These are phyloP conservation scores for Caenorhabditis briggsae DNA, from an alignment of 1,140 invertebrate species.

Conservation along the genomic window DNA sequence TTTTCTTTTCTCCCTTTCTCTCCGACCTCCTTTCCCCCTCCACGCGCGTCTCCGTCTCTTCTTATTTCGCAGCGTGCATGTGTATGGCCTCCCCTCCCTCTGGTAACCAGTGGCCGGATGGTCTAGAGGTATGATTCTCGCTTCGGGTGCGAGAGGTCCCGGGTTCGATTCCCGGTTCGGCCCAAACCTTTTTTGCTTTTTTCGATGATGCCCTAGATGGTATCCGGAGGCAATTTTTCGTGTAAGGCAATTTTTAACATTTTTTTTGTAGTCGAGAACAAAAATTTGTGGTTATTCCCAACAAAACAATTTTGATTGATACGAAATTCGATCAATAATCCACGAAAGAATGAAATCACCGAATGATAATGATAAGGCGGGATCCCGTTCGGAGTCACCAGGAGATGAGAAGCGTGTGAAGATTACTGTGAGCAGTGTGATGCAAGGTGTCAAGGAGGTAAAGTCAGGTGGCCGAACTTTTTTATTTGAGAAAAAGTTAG, in stretches of 20 bases:
- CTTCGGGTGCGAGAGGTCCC: conserved; percentile 81
- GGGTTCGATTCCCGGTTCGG: conserved; percentile 78
- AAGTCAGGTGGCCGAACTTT: background rate
- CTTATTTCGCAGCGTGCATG: background rate
- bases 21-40: background rate
- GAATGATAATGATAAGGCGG: background rate
- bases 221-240: too few relatives aligned
- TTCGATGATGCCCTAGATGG: background rate
- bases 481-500: background rate
- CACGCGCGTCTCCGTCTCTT: background rate
- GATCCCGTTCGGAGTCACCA: background rate
- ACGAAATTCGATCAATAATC: background rate
- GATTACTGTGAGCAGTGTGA: conserved; percentile 22
- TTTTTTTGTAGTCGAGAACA: too few relatives aligned
- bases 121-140: conserved; percentile 81
- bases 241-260: too few relatives aligned
- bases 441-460: conserved; percentile 38
- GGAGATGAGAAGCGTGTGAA: background rate
- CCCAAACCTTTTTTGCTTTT: conserved; percentile 40
- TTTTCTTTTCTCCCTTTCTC: background rate
- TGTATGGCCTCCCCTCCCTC: background rate
- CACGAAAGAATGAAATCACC: background rate
- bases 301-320: background rate
- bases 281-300: background rate
- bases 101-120: conserved; percentile 69